Percentiles rank a stretch among this genome's conserved stretches.
Evolutionary conservation across 2,797 vertebrate genomes (phyloP).

Genomic region (Falco cherrug): DNA sequence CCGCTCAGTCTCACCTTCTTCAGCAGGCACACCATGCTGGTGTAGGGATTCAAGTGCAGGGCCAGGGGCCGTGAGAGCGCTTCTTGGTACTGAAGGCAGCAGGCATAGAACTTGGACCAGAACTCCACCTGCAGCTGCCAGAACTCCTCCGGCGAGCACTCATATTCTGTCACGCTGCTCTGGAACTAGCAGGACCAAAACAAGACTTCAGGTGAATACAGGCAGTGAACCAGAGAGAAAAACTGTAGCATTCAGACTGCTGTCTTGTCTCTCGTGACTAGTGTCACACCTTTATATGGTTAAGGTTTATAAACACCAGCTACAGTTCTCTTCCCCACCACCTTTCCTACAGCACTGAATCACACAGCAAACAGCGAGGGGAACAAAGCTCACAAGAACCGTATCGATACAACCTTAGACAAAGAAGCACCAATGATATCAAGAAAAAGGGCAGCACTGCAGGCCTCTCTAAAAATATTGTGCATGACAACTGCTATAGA

Average conservation of each 20-base stretch:
- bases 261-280: not conserved
- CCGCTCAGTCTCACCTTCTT: slow-evolving; percentile 83
- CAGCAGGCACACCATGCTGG: slow-evolving; percentile 88
- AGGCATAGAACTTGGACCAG: slow-evolving; percentile 95
- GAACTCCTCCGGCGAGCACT: slow-evolving; percentile 93
- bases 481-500: fast-evolving
- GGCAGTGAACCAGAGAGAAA: not conserved
- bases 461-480: not conserved
- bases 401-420: not conserved
- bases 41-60: slow-evolving; percentile 83
- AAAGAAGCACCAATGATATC: not conserved
- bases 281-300: too few species aligned
- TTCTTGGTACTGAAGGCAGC: slow-evolving; percentile 95
- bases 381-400: not conserved
- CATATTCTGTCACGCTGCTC: slow-evolving; percentile 89
- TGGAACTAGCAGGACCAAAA: slow-evolving; percentile 80
- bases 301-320: not conserved
- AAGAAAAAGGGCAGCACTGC: not conserved
- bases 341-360: not conserved
- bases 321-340: not conserved
- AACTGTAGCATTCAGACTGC: fast-evolving
- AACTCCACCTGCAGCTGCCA: slow-evolving; percentile 92
- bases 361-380: not conserved
- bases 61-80: slow-evolving; percentile 86
- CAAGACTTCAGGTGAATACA: not conserved